phyloP scores from a whole-genome alignment of 1,140 invertebrate genomes.

The Aphis gossypii region DNA sequence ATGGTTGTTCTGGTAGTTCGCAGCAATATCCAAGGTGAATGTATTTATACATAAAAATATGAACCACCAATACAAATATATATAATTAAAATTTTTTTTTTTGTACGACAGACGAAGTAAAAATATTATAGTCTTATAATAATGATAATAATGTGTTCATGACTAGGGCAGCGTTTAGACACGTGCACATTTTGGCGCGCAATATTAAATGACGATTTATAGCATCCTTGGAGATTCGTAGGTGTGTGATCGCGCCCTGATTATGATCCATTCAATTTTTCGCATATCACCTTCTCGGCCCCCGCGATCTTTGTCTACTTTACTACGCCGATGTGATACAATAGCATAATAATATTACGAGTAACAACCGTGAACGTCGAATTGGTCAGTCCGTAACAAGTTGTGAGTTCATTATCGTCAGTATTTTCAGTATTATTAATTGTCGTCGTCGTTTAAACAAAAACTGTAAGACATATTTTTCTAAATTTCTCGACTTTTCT shows the following conservation, averaged over 20 bases:
- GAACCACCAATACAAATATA: neutral
- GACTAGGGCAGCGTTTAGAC: neutral
- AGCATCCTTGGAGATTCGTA: conserved; percentile 51
- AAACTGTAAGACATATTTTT: neutral
- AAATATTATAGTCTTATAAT: neutral
- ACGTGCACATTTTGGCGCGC: conserved; percentile 26
- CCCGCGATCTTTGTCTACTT: conserved; percentile 10
- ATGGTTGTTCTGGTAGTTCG: neutral
- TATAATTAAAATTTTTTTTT: too few relatives aligned
- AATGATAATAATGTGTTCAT: neutral
- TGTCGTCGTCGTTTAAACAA: neutral
- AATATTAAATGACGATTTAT: conserved; percentile 8
- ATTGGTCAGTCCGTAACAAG: neutral
- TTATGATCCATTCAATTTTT: conserved; percentile 17
- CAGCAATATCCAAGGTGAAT: neutral
- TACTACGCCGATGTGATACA: neutral
- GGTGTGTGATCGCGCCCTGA: conserved; percentile 46
- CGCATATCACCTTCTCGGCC: neutral
- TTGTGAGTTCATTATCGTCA: neutral
- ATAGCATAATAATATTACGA: neutral
- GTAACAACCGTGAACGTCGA: neutral
- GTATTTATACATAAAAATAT: neutral
- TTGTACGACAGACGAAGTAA: neutral
- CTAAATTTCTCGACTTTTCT: neutral
- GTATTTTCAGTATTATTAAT: neutral